Evolutionary conservation across 2,888 invertebrate species (phyloP), one percentile per base, ranked within the genome.

Genomic region (Tenthredo notha): DNA sequence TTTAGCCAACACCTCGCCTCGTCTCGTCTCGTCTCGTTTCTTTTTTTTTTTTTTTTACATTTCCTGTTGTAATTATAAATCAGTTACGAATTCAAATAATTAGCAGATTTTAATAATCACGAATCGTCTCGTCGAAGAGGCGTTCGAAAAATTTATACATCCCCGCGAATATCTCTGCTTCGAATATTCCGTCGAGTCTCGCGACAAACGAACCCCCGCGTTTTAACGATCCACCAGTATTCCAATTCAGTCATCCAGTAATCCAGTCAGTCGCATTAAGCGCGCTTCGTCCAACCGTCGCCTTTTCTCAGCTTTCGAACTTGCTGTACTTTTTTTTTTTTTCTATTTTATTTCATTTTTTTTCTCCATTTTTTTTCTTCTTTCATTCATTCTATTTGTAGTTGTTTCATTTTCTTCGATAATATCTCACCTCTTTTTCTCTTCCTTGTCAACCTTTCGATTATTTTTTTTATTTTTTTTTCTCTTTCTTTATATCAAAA

Each of bases 191-290:
- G 37, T 37, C 0, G 40, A 40, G 1, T 54, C 54, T 37, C 61
- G 43, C 72, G 72, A 74, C 40, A 40, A 74, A 74, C 72, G 72
- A 43, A 29, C 72, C n/a, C n/a, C 43, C 21, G 15, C 67, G 72
- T 74, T 74, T 77, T 77, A 77, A 77, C 54, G 77, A 77, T 77
- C 77, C 54, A 29, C 50, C 47, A 50, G 77, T 54, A 50, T 77
- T 77, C 77, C 77, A 29, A 77, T 77, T 54, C 77, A 77, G 77
- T 77, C 77, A 77, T 77, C 77, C 77, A 50, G 77, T 77, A 77
- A 77, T 43, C 40, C 72, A 74, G 72, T 74, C 72, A 74, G 72
- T 43, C 40, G 37, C 72, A 43, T 74, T 74, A 74, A 74, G 72
- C 40, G 72, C 40, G 72, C 40, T 67, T 33, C 67, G 67, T 67